Conservation (phyloP, 2,888 invertebrate species). For the Latheticus oryzae region DNA sequence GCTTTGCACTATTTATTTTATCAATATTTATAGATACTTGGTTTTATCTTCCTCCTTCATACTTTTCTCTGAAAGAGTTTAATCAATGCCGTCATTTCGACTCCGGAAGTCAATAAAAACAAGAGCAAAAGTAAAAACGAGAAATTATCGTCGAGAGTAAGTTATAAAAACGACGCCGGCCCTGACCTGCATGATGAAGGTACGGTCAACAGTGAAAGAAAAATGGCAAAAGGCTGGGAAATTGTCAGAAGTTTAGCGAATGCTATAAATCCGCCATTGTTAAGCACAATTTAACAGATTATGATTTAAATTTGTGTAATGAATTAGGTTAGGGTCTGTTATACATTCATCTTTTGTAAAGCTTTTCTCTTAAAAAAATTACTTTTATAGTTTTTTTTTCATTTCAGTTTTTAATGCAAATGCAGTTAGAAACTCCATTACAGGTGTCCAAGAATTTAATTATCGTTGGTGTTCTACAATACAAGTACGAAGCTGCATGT, state of each 20-base stretch:
- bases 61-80: too few relatives aligned
- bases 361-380: slow-evolving; percentile 6
- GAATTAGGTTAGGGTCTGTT: slow-evolving; percentile 20
- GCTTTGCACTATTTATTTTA: slow-evolving; percentile 1
- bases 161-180: slow-evolving; percentile 19
- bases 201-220: slow-evolving; percentile 22
- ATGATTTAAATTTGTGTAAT: slow-evolving; percentile 28
- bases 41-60: too few relatives aligned
- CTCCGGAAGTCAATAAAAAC: slow-evolving; percentile 19
- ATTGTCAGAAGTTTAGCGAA: slow-evolving; percentile 23
- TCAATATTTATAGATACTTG: too few relatives aligned
- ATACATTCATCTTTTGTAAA: slow-evolving; percentile 11
- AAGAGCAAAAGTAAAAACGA: slow-evolving; percentile 20
- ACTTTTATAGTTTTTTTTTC: slow-evolving; percentile 15
- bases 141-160: slow-evolving; percentile 9
- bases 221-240: slow-evolving; percentile 10
- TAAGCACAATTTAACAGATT: slow-evolving; percentile 29
- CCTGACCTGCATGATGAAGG: slow-evolving; percentile 13
- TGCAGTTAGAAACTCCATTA: slow-evolving; percentile 48
- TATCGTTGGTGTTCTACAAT: slow-evolving; percentile 46
- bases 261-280: slow-evolving; percentile 20
- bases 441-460: slow-evolving; percentile 49
- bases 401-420: slow-evolving; percentile 46
- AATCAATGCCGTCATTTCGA: too few relatives aligned
- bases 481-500: slow-evolving; percentile 38